Percentiles rank a stretch among this genome's conserved stretches.
These are phyloP conservation scores for Oscheius sp. DNA, from an alignment of 2,888 invertebrate genomes.

Conservation along the genomic window DNA sequence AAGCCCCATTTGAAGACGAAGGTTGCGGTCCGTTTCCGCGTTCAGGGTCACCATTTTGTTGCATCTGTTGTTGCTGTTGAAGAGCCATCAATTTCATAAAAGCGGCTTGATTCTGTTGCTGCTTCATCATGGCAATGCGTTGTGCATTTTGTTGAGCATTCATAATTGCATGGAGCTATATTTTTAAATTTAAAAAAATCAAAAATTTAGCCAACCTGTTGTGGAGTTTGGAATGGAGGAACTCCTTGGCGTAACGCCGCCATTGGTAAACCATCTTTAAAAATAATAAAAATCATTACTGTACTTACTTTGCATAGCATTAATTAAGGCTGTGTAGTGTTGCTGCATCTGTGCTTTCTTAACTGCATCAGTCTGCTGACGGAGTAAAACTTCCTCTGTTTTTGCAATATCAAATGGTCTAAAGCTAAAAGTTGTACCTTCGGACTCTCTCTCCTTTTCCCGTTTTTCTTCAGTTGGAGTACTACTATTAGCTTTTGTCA, in stretches of 20 bases:
- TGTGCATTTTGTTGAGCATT: conserved; percentile 22
- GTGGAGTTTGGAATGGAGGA: not conserved
- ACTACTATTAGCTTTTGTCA: conserved; percentile 43
- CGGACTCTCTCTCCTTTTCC: conserved; percentile 33
- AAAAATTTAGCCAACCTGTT: not conserved
- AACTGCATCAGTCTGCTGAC: not conserved
- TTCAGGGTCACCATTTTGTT: conserved; percentile 2
- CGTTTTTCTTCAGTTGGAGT: conserved; percentile 34
- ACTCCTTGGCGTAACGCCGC: conserved; percentile 28
- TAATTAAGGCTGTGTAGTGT: conserved; percentile 50
- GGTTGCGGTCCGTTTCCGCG: not conserved
- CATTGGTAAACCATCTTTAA: conserved; percentile 34
- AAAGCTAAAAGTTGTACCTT: not conserved
- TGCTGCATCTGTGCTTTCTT: conserved; percentile 51
- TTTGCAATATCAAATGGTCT: not conserved
- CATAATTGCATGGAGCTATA: conserved; percentile 10
- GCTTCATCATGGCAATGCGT: conserved; percentile 33
- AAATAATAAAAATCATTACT: not conserved
- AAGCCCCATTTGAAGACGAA: not conserved
- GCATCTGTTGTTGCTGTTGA: conserved; percentile 39
- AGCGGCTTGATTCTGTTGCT: conserved; percentile 28
- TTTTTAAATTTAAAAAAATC: not conserved
- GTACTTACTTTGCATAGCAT: conserved; percentile 47
- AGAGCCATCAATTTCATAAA: conserved; percentile 34
- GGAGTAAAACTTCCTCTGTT: not conserved